phyloP scores from a whole-genome alignment of 2,797 vertebrate species.

The Smutsia gigantea region DNA sequence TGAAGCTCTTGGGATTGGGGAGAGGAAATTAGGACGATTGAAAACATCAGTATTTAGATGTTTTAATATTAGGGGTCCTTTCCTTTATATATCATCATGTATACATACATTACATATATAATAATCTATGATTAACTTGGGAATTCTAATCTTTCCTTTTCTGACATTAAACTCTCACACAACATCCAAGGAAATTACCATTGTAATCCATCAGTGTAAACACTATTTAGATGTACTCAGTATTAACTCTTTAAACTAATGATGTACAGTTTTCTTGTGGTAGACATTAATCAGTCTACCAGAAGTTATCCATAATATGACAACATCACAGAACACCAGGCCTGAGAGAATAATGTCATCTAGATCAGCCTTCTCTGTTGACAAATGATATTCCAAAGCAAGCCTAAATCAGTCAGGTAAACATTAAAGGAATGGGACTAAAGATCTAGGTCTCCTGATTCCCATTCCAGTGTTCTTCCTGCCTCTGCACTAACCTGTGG shows the following conservation, averaged over 20 bases:
- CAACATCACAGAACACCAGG: not conserved
- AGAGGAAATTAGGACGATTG: not conserved
- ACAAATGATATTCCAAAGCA: not conserved
- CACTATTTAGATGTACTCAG: not conserved
- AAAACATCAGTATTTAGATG: not conserved
- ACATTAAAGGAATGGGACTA: not conserved
- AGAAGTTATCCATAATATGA: not conserved
- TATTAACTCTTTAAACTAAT: not conserved
- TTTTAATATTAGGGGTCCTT: not conserved
- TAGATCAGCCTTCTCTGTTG: not conserved
- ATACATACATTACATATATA: not conserved
- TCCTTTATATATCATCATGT: not conserved
- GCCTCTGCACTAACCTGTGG: not conserved
- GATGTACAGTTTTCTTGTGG: not conserved
- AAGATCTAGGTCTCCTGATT: not conserved
- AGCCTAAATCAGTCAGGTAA: not conserved
- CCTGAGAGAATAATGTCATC: not conserved
- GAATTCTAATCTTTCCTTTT: slow-evolving; percentile 36
- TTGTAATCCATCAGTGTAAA: slow-evolving; percentile 46
- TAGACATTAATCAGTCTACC: not conserved
- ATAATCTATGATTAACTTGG: not conserved
- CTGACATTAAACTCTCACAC: not conserved
- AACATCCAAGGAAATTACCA: not conserved
- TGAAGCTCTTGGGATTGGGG: not conserved
- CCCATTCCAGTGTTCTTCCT: not conserved